Evolutionary conservation across 2,888 invertebrate genomes (phyloP), one percentile per base, ranked within the genome.

Genomic region (Oscheius sp.): DNA sequence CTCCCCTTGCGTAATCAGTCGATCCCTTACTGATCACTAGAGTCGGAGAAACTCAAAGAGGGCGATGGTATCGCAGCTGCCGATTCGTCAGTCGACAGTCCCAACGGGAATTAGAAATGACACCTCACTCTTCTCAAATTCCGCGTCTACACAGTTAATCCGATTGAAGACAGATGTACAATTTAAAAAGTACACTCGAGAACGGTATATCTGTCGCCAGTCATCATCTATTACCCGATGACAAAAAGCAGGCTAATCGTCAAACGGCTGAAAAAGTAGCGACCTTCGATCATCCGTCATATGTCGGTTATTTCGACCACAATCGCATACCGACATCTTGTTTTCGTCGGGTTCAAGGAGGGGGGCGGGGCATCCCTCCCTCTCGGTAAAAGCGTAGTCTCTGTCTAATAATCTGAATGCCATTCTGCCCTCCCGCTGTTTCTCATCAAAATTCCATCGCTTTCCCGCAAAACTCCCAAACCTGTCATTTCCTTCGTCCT

Each of bases 71-170:
- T 59, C 59, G 20, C 28, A n/a, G n/a, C 36, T 41, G 38, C n/a
- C 59, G 41, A 59, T 59, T 59, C 59, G 59, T 59, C 59, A 59
- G 57, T 5, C 33, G 24, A 41, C 51, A 30, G 59, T 14, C 22
- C 59, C 59, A 59, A 26, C 30, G 59, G 59, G 59, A 59, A 59
- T 59, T 30, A 28, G 54, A 54, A 54, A 41, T 59, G 59, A 59
- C 59, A 59, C 20, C 44, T 59, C 59, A 59, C 28, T 26, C 12
- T 41, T 41, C 41, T 41, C 41, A 12, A 41, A 41, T 41, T 41
- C 41, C 14, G 41, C 20, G n/a, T 41, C 41, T 14, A 41, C n/a
- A 20, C 12, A 17, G 41, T 41, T n/a, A n/a, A n/a, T n/a, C n/a
- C n/a, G n/a, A n/a, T n/a, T n/a, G n/a, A n/a, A n/a, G n/a, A n/a